Evolutionary conservation across 1,140 invertebrate species (phyloP).

Genomic region (Drosophila aff.): DNA sequence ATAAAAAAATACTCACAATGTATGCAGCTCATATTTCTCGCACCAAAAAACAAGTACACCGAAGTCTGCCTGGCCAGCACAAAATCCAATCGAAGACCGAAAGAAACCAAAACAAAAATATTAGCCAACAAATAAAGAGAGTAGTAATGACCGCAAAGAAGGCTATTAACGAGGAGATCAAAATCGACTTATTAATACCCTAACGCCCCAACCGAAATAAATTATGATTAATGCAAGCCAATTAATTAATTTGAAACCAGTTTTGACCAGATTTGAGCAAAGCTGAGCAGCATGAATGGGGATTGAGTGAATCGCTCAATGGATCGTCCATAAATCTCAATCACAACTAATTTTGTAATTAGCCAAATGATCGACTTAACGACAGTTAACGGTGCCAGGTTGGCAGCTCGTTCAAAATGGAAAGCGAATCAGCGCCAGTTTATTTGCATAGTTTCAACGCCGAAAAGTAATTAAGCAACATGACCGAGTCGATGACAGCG

Average conservation of each 20-base stretch:
- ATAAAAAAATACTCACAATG: constrained; percentile 32
- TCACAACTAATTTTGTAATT: constrained; percentile 40
- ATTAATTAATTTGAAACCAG: constrained; percentile 4
- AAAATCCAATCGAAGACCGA: constrained; percentile 25
- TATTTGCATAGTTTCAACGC: constrained; percentile 40
- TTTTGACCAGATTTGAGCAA: not conserved
- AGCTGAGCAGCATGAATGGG: constrained; percentile 17
- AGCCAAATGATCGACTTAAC: constrained; percentile 36
- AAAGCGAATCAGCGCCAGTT: constrained; percentile 33
- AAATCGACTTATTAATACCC: constrained; percentile 33
- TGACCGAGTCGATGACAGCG: constrained; percentile 34
- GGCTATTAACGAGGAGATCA: constrained; percentile 10
- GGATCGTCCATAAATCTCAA: constrained; percentile 21
- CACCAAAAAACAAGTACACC: constrained; percentile 24
- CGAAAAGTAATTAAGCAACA: constrained; percentile 48
- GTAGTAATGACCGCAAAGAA: constrained; percentile 48
- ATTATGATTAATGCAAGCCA: constrained; percentile 4
- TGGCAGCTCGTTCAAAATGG: constrained; percentile 21
- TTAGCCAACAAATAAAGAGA: constrained; percentile 45
- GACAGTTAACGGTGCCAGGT: constrained; percentile 32
- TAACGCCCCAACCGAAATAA: constrained; percentile 1
- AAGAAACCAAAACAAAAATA: constrained; percentile 51
- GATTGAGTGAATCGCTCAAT: not conserved
- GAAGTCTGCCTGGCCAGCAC: constrained; percentile 48
- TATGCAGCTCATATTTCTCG: constrained; percentile 70